Percentiles rank a stretch among this genome's conserved stretches.
Conservation (phyloP, 2,797 vertebrate genomes). For the Hippopotamyrus pictus region DNA sequence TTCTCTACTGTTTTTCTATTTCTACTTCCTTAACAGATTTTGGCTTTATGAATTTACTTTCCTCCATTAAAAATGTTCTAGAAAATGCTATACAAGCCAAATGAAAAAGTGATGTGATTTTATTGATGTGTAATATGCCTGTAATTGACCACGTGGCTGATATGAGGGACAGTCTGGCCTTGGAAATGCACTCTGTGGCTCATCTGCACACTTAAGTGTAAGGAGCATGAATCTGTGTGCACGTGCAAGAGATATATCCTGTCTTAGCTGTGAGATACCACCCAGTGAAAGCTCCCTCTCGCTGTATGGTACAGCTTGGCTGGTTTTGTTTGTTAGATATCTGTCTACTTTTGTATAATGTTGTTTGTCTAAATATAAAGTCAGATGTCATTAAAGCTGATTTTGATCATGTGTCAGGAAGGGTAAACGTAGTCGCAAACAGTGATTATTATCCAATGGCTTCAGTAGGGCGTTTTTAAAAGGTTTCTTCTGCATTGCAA, state of each 20-base stretch:
- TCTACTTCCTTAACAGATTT: background rate
- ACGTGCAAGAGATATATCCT: background rate
- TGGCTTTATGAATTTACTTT: background rate
- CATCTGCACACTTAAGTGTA: background rate
- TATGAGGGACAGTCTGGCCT: background rate
- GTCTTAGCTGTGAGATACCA: background rate
- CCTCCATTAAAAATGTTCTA: background rate
- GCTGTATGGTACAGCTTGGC: background rate
- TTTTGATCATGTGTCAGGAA: background rate
- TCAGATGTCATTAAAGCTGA: background rate
- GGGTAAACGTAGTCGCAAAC: background rate
- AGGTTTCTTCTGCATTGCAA: too few species aligned
- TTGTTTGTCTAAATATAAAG: background rate
- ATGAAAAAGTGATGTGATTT: background rate
- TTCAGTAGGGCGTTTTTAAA: background rate
- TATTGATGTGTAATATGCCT: background rate
- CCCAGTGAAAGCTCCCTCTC: background rate
- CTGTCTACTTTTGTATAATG: background rate
- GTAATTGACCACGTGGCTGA: background rate
- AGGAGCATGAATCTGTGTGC: background rate
- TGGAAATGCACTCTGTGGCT: background rate
- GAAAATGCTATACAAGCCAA: background rate
- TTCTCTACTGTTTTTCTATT: background rate
- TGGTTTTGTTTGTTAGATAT: background rate
- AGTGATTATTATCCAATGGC: background rate